Conservation (phyloP, 2,113 vertebrate species). For the Chauna torquata region DNA sequence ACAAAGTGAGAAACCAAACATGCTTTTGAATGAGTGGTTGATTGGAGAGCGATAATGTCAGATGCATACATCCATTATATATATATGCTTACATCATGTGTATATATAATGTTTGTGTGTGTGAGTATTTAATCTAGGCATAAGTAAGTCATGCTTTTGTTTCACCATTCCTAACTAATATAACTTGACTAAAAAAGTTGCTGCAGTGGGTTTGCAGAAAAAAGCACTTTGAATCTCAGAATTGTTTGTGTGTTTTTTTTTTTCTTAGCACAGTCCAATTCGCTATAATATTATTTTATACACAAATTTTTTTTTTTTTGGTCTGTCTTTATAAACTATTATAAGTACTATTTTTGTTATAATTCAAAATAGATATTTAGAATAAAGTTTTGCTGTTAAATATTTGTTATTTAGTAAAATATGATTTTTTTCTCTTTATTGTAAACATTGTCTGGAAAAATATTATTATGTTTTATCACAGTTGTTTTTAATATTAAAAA, state of each 20-base stretch:
- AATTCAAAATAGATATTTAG: conserved; percentile 99
- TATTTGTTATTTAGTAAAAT: conserved; percentile 98
- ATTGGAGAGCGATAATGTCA: neutral
- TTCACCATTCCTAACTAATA: conserved; percentile 74
- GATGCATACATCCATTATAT: conserved; percentile 33
- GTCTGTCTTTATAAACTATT: conserved; percentile 88
- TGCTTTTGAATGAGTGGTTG: conserved; percentile 14
- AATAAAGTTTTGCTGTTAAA: conserved; percentile 94
- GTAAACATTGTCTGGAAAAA: conserved; percentile 88
- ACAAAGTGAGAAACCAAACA: conserved; percentile 37
- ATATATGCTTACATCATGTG: conserved; percentile 6
- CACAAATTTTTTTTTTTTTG: conserved; percentile 69
- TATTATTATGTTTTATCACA: conserved; percentile 95
- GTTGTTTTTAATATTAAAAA: conserved; percentile 91
- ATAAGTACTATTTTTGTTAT: conserved; percentile 99
- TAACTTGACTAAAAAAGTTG: conserved; percentile 76
- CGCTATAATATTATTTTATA: conserved; percentile 81
- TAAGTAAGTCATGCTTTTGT: conserved; percentile 53
- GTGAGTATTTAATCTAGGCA: conserved; percentile 51
- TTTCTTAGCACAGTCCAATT: conserved; percentile 67
- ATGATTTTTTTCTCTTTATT: conserved; percentile 88
- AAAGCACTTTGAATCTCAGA: conserved; percentile 83
- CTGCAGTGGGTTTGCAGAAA: conserved; percentile 80
- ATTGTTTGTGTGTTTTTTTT: conserved; percentile 45
- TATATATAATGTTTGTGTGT: conserved; percentile 6